phyloP scores from a whole-genome alignment of 1,140 invertebrate species.

The Lineus longissimus region DNA sequence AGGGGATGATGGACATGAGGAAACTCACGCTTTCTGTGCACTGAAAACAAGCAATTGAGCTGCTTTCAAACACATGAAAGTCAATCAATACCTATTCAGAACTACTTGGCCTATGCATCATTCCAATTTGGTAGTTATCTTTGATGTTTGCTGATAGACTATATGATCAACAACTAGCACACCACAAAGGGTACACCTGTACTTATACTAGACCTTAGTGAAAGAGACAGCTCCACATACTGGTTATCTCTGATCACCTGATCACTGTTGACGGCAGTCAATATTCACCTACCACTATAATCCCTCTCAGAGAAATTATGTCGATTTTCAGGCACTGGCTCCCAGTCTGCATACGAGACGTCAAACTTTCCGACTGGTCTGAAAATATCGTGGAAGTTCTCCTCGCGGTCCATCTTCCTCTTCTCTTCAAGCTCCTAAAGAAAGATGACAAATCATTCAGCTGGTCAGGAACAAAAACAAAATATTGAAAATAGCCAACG shows the following conservation, averaged over 20 bases:
- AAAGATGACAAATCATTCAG: not conserved
- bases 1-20: conserved; percentile 43
- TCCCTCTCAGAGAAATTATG: not conserved
- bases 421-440: not conserved
- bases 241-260: not conserved
- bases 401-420: conserved; percentile 5
- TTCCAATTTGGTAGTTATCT: too few relatives aligned
- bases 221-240: not conserved
- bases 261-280: not conserved
- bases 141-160: too few relatives aligned
- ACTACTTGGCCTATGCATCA: too few relatives aligned
- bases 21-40: conserved; percentile 16
- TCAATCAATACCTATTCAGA: conserved; percentile 21
- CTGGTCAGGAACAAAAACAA: not conserved
- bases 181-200: too few relatives aligned
- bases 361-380: not conserved
- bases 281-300: not conserved
- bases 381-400: not conserved
- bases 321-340: not conserved
- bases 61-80: conserved; percentile 31
- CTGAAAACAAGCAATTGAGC: conserved; percentile 7
- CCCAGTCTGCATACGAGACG: not conserved
- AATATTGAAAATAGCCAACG: too few relatives aligned
- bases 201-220: too few relatives aligned
- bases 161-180: too few relatives aligned